phyloP scores from a whole-genome alignment of 2,797 vertebrate species.

The Allobates femoralis region DNA sequence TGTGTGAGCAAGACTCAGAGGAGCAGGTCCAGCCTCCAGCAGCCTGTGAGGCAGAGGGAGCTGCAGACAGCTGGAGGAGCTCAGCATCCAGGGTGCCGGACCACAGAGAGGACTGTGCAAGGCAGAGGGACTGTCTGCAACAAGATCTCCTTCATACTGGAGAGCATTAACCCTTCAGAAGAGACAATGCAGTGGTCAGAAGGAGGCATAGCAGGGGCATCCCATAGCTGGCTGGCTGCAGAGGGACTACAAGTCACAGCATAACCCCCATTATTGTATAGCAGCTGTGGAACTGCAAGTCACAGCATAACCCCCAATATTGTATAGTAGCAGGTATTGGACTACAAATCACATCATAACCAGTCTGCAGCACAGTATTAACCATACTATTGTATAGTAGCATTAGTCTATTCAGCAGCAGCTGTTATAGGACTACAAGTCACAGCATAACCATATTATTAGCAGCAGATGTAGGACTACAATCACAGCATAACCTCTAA shows the following conservation, averaged over 20 bases:
- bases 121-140: not conserved
- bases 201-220: not conserved
- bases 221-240: not conserved
- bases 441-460: not conserved
- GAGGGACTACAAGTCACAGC: no score
- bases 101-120: conserved; percentile 16
- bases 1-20: conserved; percentile 42
- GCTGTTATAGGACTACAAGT: not conserved
- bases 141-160: conserved; percentile 4
- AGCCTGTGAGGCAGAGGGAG: conserved; percentile 38
- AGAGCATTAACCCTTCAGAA: conserved; percentile 15
- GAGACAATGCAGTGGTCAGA: not conserved
- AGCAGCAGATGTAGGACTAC: no score
- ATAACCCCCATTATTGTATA: no score
- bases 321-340: no score
- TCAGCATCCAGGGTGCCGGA: conserved; percentile 29
- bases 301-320: no score
- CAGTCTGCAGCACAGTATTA: not conserved
- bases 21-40: conserved; percentile 54
- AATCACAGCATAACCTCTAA: no score
- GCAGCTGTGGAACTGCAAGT: no score
- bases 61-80: conserved; percentile 47
- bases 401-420: not conserved
- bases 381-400: not conserved
- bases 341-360: not conserved